These are phyloP conservation scores for Drosophila paramelanica DNA, from an alignment of 2,888 invertebrate species.

Conservation along the genomic window DNA sequence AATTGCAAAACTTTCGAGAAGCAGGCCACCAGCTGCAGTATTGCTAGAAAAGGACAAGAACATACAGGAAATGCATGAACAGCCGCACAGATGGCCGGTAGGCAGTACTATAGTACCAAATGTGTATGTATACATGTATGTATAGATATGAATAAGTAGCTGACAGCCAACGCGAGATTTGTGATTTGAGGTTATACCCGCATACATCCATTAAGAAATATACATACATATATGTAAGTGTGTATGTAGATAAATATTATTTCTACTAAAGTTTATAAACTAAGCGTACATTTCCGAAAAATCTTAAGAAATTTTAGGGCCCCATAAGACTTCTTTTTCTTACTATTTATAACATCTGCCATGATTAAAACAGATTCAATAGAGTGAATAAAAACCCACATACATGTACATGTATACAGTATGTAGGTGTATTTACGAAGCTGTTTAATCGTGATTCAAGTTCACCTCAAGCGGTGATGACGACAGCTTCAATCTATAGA, in stretches of 20 bases:
- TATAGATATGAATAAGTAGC: not conserved
- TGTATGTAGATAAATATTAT: not conserved
- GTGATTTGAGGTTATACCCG: conserved; percentile 11
- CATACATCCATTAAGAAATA: not conserved
- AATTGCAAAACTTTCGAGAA: conserved; percentile 36
- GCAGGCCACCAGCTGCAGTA: conserved; percentile 50
- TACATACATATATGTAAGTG: too few species aligned
- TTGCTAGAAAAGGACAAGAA: conserved; percentile 42
- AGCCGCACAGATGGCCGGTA: conserved; percentile 45
- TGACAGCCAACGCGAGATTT: conserved; percentile 1
- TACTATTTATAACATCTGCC: conserved; percentile 30
- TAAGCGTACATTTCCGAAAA: not conserved
- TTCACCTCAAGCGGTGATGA: conserved; percentile 39
- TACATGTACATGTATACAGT: conserved; percentile 7
- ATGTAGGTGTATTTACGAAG: not conserved
- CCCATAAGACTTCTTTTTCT: not conserved
- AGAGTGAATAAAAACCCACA: conserved; percentile 10
- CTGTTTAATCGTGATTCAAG: conserved; percentile 35
- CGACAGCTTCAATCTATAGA: conserved; percentile 22
- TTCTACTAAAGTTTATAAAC: not conserved
- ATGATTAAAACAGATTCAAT: conserved; percentile 2
- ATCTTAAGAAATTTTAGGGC: not conserved
- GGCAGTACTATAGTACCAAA: not conserved
- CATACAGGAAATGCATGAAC: conserved; percentile 52
- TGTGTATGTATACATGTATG: too few species aligned